Base-by-base conservation (phyloP, 2,113 vertebrate genomes). In the Anarhynchus alexandrinus region DNA sequence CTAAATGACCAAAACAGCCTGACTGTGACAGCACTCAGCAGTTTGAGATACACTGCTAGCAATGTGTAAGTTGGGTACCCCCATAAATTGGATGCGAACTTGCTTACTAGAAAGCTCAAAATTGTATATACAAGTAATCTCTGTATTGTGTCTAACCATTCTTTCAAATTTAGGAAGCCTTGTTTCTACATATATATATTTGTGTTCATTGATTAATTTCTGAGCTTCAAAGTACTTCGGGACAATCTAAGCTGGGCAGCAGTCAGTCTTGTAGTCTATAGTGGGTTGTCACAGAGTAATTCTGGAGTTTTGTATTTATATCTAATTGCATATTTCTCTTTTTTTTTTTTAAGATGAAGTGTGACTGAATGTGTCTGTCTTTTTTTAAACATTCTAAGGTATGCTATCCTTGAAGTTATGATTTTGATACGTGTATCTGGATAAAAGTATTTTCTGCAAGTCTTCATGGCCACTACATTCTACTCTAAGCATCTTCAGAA, bases 51-150 rank as follows among this genome's bases (percentile, higher is more conserved):
- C 4, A 8, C 15, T 59, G 19, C 47, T 58, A 27, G 29, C 30
- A 62, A 4, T 66, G 17, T 36, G 4, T 21, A 20, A 34, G 30
- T n/a, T 64, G 61, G 5, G 27, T 62, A 47, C 6, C 5, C 10
- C 13, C 6, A 1, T 21, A 58, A 88, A 2, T 0, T 64, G 15
- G 9, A 16, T 30, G 15, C 1, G 2, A 84, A 1, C 18, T 78
- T 77, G 21, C 20, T 38, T 43, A 54, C 10, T 67, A 13, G 58
- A 45, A 55, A 8, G 3, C 5, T 58, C 36, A 14, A 10, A 82
- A 34, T 29, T 77, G 18, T 2, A 1, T 62, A 8, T 69, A 10
- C 6, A 66, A 36, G 9, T 40, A 61, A 20, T 43, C 17, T 81
- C 40, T 64, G 6, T 64, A 71, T 26, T 74, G 20, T 78, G 26